Evolutionary conservation across 2,888 invertebrate genomes (phyloP), one percentile per base, ranked within the genome.

Genomic region (Elmis aenea): DNA sequence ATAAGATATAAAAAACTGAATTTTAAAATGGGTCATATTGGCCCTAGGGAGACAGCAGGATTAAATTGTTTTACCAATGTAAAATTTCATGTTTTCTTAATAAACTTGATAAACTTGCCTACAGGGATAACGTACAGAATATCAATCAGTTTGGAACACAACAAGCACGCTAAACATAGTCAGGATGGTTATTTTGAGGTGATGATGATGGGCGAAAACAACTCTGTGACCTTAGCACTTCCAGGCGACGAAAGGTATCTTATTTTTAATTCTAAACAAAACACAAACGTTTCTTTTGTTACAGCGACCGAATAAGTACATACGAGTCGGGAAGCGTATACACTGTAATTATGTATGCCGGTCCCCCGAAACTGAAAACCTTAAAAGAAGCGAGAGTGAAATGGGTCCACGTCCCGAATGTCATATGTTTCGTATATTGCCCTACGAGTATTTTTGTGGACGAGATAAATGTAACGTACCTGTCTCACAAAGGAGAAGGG

Each of bases 131-230:
- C 47, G n/a, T 57, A 57, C 29, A 31, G 41, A 13, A 40, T 55
- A 3, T 46, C 39, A 30, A 42, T 56, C 9, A 37, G 43, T 2
- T 33, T 53, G 21, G 38, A 38, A n/a, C 24, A 26, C 1, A 33
- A 30, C 10, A 11, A 29, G 4, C 24, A 33, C 2, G 25, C 38
- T 1, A 50, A 31, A 18, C 45, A 37, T 14, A 13, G 33, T 2
- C 38, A 29, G 23, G 43, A 45, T 13, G 66, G 66, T 6, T 56
- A 49, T 31, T 63, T 66, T 37, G 59, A 64, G 23, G 54, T 64
- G 42, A 57, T 64, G 21, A 44, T 66, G 16, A 48, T 62, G 1
- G 62, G 61, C 33, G 48, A 54, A 3, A 48, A 54, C 14, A 52
- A 59, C 13, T 45, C 52, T 33, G 47, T 58, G 3, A 49, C 58